Conservation (phyloP, 2,797 vertebrate species). For the Scolopax rusticola region DNA sequence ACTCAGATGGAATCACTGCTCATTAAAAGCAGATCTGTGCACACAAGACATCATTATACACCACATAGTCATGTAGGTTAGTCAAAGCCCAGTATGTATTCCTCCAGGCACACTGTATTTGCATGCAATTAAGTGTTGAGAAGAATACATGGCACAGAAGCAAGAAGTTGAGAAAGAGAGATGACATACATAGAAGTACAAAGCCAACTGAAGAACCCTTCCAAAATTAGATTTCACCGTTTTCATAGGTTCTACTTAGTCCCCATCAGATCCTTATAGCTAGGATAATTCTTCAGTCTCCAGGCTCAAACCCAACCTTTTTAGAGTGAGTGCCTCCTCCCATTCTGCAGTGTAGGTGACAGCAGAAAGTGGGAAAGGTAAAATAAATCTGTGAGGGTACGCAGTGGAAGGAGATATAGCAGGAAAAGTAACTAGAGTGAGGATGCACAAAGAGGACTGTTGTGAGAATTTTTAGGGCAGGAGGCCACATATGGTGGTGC, state of each 20-base stretch:
- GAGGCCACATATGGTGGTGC: not conserved
- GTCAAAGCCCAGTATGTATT: not conserved
- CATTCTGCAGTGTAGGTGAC: rapidly evolving
- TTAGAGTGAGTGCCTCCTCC: not conserved
- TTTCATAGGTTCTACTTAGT: not conserved
- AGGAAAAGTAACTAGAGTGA: not conserved
- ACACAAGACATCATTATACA: not conserved
- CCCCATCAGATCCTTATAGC: rapidly evolving
- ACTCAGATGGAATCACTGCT: not conserved
- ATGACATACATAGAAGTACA: not conserved
- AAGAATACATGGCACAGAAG: not conserved
- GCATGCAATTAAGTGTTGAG: not conserved
- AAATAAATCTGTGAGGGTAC: not conserved
- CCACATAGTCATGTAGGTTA: not conserved
- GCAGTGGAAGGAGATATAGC: not conserved
- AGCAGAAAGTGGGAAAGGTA: not conserved
- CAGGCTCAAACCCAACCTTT: not conserved
- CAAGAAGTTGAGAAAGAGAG: not conserved
- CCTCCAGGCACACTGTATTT: not conserved
- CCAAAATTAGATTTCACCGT: not conserved
- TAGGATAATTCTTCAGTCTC: not conserved
- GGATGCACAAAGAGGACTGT: not conserved
- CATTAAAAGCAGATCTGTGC: not conserved
- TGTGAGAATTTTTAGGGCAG: not conserved
- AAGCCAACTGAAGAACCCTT: not conserved